Conservation (phyloP, 2,113 vertebrate genomes). For the Bos indicus region DNA sequence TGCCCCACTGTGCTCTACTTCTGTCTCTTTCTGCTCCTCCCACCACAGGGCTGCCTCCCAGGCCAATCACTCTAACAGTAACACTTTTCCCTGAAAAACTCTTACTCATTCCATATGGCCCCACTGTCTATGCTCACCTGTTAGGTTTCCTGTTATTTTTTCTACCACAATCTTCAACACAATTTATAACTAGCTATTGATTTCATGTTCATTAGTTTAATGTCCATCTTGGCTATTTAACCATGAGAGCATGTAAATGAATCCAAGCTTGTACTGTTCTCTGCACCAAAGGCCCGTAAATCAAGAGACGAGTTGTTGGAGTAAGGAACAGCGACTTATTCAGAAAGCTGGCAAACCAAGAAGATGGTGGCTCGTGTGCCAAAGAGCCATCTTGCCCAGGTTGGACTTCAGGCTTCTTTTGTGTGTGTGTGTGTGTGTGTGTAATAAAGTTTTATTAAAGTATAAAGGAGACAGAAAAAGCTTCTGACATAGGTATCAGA, state of each 20-base stretch:
- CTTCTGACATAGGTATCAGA: no score
- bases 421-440: no score
- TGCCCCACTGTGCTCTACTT: fast-evolving
- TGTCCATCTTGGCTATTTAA: background rate
- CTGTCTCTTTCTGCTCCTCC: background rate
- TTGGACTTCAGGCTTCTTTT: background rate
- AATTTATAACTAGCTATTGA: background rate
- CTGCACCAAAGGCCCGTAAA: background rate
- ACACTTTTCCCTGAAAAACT: background rate
- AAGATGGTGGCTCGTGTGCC: background rate
- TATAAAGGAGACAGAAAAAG: no score
- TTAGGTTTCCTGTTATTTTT: background rate
- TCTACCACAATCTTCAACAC: background rate
- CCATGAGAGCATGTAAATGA: background rate
- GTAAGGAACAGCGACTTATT: background rate
- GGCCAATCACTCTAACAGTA: background rate
- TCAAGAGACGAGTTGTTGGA: background rate
- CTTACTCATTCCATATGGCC: background rate
- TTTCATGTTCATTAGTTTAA: background rate
- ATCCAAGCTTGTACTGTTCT: background rate
- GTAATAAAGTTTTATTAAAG: no score
- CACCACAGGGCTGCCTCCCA: background rate
- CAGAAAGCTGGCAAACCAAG: background rate
- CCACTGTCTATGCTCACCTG: background rate
- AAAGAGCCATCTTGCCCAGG: background rate